Conservation (phyloP, 2,113 vertebrate genomes). For the Antigone vipio region DNA sequence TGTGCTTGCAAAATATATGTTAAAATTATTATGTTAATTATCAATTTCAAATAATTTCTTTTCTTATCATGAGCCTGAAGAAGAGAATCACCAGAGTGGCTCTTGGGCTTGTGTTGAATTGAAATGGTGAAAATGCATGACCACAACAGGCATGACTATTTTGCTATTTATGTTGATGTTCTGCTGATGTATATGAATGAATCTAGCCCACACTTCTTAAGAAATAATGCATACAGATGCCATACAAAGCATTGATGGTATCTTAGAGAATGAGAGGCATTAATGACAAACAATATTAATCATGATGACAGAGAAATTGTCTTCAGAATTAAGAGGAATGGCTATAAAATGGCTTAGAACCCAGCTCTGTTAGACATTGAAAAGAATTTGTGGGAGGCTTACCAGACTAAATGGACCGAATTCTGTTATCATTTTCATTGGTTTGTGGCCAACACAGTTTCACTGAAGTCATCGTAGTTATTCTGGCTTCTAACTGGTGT, state of each 20-base stretch:
- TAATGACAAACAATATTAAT: neutral
- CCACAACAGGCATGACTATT: neutral
- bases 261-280: neutral
- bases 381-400: neutral
- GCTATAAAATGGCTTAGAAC: neutral
- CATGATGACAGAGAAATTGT: neutral
- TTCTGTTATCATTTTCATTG: neutral
- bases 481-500: neutral
- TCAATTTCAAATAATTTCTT: neutral
- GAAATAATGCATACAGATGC: neutral
- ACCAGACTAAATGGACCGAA: neutral
- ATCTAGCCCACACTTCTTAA: neutral
- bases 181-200: neutral
- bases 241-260: neutral
- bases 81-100: neutral
- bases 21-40: neutral
- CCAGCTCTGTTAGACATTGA: neutral
- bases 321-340: neutral
- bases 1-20: neutral
- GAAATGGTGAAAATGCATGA: neutral
- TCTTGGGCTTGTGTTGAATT: neutral
- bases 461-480: neutral
- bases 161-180: neutral
- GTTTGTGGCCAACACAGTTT: neutral
- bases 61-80: neutral